These are phyloP conservation scores for Oplegnathus fasciatus DNA, from an alignment of 2,113 vertebrate genomes.

Conservation along the genomic window DNA sequence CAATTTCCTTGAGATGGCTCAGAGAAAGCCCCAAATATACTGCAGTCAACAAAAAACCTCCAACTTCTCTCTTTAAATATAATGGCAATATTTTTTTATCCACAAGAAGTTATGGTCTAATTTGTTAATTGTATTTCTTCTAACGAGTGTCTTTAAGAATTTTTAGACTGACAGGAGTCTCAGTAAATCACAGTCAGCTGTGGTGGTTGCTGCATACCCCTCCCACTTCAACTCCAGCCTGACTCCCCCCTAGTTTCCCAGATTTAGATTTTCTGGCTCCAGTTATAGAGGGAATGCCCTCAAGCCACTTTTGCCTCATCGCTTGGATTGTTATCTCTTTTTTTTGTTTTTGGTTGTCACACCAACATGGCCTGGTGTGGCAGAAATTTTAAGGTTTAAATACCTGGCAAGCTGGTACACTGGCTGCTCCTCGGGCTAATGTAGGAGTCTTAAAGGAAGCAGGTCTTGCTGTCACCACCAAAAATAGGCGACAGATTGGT, in stretches of 20 bases:
- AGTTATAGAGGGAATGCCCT: neutral
- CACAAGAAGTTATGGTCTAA: neutral
- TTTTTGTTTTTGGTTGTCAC: conserved; percentile 1
- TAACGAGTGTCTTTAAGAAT: neutral
- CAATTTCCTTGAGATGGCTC: too few species aligned
- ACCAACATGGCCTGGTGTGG: neutral
- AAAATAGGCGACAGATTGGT: conserved; percentile 77
- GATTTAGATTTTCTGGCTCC: conserved; percentile 12
- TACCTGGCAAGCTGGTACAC: neutral
- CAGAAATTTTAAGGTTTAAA: neutral
- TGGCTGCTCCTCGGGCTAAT: conserved; percentile 2
- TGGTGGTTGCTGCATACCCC: neutral
- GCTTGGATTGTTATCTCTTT: neutral
- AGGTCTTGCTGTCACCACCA: conserved; percentile 16
- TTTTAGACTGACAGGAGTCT: conserved; percentile 3
- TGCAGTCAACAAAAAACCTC: neutral
- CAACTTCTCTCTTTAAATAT: neutral
- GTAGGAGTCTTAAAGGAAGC: neutral
- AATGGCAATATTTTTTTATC: neutral
- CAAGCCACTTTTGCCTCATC: neutral
- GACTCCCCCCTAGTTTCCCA: neutral
- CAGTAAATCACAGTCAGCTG: neutral
- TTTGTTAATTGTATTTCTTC: neutral
- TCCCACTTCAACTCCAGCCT: neutral
- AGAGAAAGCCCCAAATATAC: neutral